Evolutionary conservation across 53 echinoderm and acorn worm species (phyloP), one percentile per base, ranked within the genome.

Genomic region (Temnopleurus reevesii): DNA sequence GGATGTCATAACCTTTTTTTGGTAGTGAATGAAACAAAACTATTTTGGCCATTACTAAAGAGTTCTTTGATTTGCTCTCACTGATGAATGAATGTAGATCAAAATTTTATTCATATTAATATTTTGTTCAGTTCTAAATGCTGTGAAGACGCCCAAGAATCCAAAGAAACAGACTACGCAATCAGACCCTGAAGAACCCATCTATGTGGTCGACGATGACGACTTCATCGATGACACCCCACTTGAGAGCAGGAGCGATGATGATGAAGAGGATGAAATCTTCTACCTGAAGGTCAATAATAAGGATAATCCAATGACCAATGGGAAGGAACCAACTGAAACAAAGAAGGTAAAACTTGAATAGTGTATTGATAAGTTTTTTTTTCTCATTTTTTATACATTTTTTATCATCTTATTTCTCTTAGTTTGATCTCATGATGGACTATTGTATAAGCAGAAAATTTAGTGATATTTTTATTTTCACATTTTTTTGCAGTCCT

Each of bases 191-290:
- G 88, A 86, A 8, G 89, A 89, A 27, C 56, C 17, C 12, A 84
- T 90, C 46, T 54, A 31, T 53, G 90, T 80, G 46, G 77, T 81
- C 27, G 94, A 91, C 59, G 91, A 93, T 56, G 92, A 95, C 55
- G 91, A 91, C 85, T 96, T 96, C 88, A 95, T 93, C 53, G 86
- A 95, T 51, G 95, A 95, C 41, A 76, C 55, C 0, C 95, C 95
- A 1, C 46, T 93, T 12, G 81, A 77, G 21, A 76, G 49, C 30
- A 51, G 29, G 88, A 85, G 85, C 7, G 89, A 81, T 80, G 91
- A 91, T 49, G 82, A 92, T 23, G 89, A 92, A 27, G 95, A 92
- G 7, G 89, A 92, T 18, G 64, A 93, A 24, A 81, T 93, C 44
- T 93, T 93, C 91, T 91, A 91, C 64, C 66, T 49, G 6, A 87